Conservation (phyloP, 1,140 invertebrate species). For the Acyrthosiphon pisum region DNA sequence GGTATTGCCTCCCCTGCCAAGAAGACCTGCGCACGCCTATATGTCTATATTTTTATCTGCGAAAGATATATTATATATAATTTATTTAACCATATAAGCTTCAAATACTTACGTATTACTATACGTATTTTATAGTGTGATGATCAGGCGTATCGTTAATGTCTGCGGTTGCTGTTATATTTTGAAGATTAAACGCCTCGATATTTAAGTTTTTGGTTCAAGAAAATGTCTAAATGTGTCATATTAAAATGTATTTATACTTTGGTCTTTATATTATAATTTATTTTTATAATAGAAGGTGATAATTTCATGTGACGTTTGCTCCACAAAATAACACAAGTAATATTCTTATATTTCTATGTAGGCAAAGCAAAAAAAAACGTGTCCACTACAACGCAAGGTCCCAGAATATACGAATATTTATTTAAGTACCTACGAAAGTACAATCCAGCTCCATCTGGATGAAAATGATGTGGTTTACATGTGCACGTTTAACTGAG, state of each 20-base stretch:
- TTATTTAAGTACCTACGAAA: neutral
- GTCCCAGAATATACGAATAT: neutral
- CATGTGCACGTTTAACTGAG: neutral
- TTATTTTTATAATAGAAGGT: neutral
- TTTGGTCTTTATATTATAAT: neutral
- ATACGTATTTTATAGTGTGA: neutral
- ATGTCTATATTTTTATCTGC: neutral
- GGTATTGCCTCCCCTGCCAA: too few species aligned
- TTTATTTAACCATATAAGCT: neutral
- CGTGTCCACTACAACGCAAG: constrained; percentile 12
- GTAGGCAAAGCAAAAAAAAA: neutral
- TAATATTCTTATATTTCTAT: neutral
- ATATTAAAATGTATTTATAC: too few species aligned
- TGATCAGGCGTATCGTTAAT: neutral
- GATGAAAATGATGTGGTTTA: neutral
- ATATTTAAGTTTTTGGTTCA: neutral
- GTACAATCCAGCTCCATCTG: neutral
- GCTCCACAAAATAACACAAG: neutral
- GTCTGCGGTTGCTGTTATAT: neutral
- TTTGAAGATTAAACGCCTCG: neutral
- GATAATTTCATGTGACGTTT: neutral
- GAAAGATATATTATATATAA: neutral
- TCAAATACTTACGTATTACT: too few species aligned
- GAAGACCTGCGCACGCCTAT: too few species aligned
- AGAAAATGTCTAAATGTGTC: neutral